Evolutionary conservation across 2,888 invertebrate species (phyloP).

Genomic region (Litoditis marina): DNA sequence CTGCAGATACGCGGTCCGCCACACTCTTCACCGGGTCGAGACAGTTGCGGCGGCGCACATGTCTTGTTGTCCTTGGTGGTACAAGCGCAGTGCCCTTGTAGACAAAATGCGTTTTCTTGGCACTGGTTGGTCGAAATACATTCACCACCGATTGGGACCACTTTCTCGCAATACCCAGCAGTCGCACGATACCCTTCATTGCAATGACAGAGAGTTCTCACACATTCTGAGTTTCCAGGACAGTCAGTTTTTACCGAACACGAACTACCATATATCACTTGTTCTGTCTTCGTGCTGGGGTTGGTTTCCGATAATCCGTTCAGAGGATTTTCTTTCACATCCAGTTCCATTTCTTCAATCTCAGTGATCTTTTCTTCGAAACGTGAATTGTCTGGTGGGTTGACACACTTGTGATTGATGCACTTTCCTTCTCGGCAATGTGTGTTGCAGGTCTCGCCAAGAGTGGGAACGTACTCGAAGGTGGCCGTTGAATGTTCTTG

Average conservation of each 20-base stretch:
- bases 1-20: constrained; percentile 37
- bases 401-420: constrained; percentile 31
- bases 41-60: constrained; percentile 36
- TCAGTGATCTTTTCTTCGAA: constrained; percentile 30
- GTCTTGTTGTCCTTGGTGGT: constrained; percentile 19
- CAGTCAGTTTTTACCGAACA: constrained; percentile 40
- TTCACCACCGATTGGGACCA: constrained; percentile 29
- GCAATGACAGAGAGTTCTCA: constrained; percentile 50
- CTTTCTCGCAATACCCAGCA: constrained; percentile 36
- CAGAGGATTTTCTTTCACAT: constrained; percentile 26
- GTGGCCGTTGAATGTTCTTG: neutral
- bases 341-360: constrained; percentile 31
- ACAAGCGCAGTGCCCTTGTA: constrained; percentile 37
- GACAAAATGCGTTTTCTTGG: constrained; percentile 30
- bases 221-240: constrained; percentile 44
- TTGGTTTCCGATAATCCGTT: neutral
- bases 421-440: constrained; percentile 27
- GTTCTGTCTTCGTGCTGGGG: constrained; percentile 8
- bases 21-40: constrained; percentile 54
- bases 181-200: constrained; percentile 47
- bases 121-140: constrained; percentile 42
- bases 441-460: constrained; percentile 32
- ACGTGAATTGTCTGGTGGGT: constrained; percentile 16
- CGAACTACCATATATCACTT: constrained; percentile 29
- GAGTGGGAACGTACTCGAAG: constrained; percentile 11